Evolutionary conservation across 2,113 vertebrate genomes (phyloP), one percentile per base, ranked within the genome.

Genomic region (Gymnarchus niloticus): DNA sequence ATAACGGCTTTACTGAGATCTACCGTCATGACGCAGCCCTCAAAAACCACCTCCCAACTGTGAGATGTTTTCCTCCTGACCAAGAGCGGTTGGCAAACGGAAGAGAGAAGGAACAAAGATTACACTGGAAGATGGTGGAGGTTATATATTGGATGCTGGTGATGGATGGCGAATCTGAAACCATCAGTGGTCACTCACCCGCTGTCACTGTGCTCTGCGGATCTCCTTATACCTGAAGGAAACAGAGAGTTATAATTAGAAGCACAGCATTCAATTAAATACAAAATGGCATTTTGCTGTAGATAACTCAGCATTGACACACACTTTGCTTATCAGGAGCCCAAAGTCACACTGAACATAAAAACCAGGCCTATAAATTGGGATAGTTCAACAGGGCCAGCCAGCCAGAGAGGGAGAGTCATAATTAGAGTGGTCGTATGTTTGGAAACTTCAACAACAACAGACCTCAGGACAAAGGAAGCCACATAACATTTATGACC

Each of bases 211-310:
- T 89, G 82, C 77, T 46, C 86, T 87, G 85, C 48, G 88, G 85
- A 33, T 89, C 85, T 88, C 91, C 90, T 88, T 89, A 76, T 87
- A 91, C 93, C 94, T 95, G 91, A 83, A 92, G 91, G 88, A 92
- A 86, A 93, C 2, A 83, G 78, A 84, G 76, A 86, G 44, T 73
- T 76, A 84, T 52, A 17, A 87, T 93, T 81, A 93, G 73, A 91
- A 86, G 88, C 86, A 83, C 81, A 84, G 73, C 85, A 83, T 89
- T 91, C 85, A 90, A 69, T 61, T 28, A 85, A 84, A 88, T 37
- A 86, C 73, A 49, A 56, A 80, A 69, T 37, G 54, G 41, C 83
- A 78, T 5, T 57, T 57, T 57, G 41, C 21, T 76, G 46, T 28
- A 76, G 83, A 2, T 69, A 78, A 88, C 85, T 86, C 87, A 88